Base-by-base conservation (phyloP, 2,797 vertebrate genomes). In the Myiotriccus ornatus region DNA sequence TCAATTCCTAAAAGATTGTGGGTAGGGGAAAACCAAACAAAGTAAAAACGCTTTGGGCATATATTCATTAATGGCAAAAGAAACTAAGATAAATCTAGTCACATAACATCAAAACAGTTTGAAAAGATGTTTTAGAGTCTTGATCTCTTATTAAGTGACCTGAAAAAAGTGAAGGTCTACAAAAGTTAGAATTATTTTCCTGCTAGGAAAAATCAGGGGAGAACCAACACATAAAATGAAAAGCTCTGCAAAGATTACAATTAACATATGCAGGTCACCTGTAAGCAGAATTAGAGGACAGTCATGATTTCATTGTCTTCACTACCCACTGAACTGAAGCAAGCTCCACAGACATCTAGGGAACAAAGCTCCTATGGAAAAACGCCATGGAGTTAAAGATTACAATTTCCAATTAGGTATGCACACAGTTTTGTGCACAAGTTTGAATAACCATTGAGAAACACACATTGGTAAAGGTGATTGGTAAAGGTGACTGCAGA, bases 1-100 rank as follows among this genome's bases (percentile, higher is more conserved):
- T 99, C 98, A 99, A 95, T 94, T 99, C 99, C 99, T 99, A 95
- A 88, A 97, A 78, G 69, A 30, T 94, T 71, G 57, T 14, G 32
- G 53, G 90, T 75, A 94, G 69, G 57, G 83, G 43, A 88, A 95
- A 94, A 87, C 90, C 27, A 96, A 93, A 97, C 59, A 95, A 94
- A 91, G 88, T 96, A 80, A 97, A 96, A 96, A 93, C 4, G 17
- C 24, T 82, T 84, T 81, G 92, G 71, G 65, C 30, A 74, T 85
- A 76, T 37, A 92, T 67, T 95, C 53, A 90, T 94, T 55, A 84
- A 87, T 5, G 14, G 49, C 77, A 57, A 76, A 90, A 94, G 81
- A 88, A 94, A 89, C 11, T 62, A 92, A 93, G 60, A 71, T 47
- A 88, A 89, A 89, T 52, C 43, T 90, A 90, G 50, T 17, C 25